Conservation (phyloP, 2,113 vertebrate species). For the Psilopogon haemacephalus region DNA sequence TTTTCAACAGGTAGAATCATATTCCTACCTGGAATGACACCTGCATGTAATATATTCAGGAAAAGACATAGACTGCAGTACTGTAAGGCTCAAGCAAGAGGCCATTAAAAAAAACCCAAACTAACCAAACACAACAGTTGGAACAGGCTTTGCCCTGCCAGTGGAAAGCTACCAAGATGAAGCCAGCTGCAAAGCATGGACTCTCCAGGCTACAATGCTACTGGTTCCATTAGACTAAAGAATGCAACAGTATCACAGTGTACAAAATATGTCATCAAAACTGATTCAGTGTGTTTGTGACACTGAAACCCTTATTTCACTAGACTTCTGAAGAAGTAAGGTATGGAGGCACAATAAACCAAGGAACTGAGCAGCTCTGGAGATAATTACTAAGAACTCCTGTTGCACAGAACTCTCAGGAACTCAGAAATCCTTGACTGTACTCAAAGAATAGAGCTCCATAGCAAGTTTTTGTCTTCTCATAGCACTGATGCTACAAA, state of each 20-base stretch:
- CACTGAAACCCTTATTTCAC: not conserved
- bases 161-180: not conserved
- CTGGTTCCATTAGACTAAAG: not conserved
- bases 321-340: not conserved
- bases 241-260: not conserved
- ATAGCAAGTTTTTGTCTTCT: not conserved
- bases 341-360: not conserved
- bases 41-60: not conserved
- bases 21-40: not conserved
- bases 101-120: not conserved
- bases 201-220: not conserved
- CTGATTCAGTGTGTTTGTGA: not conserved
- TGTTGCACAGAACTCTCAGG: accelerated
- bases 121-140: not conserved
- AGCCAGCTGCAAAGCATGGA: not conserved
- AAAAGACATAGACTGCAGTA: not conserved
- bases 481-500: accelerated
- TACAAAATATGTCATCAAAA: not conserved
- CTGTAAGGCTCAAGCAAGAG: not conserved
- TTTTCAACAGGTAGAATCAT: not conserved
- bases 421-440: not conserved
- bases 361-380: not conserved
- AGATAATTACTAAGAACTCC: not conserved
- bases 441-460: not conserved
- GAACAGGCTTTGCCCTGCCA: not conserved